A percentile compares a stretch with the other conserved stretches of the same genome.
Evolutionary conservation across 2,888 invertebrate species (phyloP).

Genomic region (Barypeithes pellucidus): DNA sequence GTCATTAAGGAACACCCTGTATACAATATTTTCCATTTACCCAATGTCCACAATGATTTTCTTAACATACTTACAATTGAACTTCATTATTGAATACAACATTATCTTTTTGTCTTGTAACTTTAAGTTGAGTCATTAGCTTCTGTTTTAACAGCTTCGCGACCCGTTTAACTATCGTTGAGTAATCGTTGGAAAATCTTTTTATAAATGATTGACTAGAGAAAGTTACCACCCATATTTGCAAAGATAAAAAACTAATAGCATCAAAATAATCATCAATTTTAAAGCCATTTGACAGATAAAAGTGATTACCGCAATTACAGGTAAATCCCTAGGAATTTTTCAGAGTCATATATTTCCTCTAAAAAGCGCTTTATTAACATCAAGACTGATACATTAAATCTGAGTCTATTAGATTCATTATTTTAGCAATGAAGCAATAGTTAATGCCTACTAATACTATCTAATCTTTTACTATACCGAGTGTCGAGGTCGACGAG

Average conservation of each 20-base stretch:
- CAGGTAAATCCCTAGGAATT: background rate
- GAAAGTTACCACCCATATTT: slow-evolving; percentile 1
- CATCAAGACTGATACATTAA: too few relatives aligned
- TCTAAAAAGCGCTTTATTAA: too few relatives aligned
- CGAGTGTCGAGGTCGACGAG: too few relatives aligned
- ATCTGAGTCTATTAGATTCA: too few relatives aligned
- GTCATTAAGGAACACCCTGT: too few relatives aligned
- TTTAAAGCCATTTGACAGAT: slow-evolving; percentile 1
- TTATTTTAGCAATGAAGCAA: too few relatives aligned
- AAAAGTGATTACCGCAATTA: background rate
- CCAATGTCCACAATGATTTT: background rate
- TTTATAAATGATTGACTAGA: background rate
- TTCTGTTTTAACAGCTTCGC: slow-evolving; percentile 9
- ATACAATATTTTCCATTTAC: too few relatives aligned
- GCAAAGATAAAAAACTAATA: slow-evolving; percentile 4
- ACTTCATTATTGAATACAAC: background rate
- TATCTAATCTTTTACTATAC: too few relatives aligned
- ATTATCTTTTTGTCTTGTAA: background rate
- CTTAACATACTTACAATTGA: slow-evolving; percentile 5
- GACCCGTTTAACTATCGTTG: background rate
- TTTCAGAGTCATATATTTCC: background rate
- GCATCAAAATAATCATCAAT: background rate
- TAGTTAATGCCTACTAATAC: too few relatives aligned
- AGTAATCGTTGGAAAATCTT: background rate
- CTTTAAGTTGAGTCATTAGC: slow-evolving; percentile 1